Conservation (phyloP, 2,797 vertebrate species). For the Meriones psammophilus region DNA sequence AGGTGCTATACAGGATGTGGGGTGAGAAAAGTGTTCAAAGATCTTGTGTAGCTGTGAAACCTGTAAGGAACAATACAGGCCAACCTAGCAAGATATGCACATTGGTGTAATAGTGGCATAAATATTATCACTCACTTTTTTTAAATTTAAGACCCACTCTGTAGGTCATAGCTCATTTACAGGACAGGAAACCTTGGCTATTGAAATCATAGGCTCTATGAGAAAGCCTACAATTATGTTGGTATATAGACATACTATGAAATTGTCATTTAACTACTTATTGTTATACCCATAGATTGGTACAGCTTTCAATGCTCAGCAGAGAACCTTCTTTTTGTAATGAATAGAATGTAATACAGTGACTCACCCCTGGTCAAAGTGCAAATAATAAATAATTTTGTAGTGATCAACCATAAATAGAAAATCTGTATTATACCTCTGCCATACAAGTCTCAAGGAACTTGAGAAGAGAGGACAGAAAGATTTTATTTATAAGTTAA, state of each 20-base stretch:
- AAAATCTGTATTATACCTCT: neutral
- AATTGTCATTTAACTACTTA: neutral
- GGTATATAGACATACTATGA: no score
- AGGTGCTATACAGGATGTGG: neutral
- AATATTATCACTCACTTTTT: neutral
- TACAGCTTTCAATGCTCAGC: neutral
- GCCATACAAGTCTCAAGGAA: neutral
- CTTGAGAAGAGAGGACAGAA: neutral
- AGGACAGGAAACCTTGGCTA: no score
- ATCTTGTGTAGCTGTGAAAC: neutral
- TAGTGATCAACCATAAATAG: neutral
- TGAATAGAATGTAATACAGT: neutral
- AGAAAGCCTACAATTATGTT: neutral
- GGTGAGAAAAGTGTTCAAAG: no score
- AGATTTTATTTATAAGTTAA: no score
- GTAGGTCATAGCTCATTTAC: no score
- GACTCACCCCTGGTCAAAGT: neutral
- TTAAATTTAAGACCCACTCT: neutral
- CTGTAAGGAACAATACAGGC: neutral
- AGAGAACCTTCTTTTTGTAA: neutral
- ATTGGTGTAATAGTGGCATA: neutral
- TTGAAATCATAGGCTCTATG: neutral
- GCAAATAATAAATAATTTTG: neutral
- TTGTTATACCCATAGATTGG: neutral
- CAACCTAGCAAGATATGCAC: no score